Evolutionary conservation across 2,797 vertebrate species (phyloP).

Genomic region (Gymnopithys bicolor): DNA sequence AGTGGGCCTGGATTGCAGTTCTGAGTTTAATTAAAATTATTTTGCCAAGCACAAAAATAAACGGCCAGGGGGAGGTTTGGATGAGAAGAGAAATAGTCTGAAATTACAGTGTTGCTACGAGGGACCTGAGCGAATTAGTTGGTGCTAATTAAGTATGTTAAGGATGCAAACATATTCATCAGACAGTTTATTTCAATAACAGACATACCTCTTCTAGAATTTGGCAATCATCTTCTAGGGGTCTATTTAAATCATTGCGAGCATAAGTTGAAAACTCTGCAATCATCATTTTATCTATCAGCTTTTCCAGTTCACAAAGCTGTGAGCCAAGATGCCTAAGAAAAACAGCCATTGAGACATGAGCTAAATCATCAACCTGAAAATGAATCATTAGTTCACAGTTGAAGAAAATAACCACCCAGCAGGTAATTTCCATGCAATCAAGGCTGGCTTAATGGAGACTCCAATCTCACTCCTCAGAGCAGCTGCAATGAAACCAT

Average conservation of each 20-base stretch:
- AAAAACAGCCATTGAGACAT: conserved; percentile 49
- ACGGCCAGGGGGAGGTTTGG: accelerated
- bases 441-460: neutral
- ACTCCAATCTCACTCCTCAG: neutral
- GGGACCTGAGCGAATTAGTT: neutral
- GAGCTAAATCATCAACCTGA: conserved; percentile 36
- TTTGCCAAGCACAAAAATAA: neutral
- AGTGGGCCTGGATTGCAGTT: neutral
- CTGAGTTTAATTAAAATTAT: neutral
- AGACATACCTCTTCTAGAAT: conserved; percentile 92
- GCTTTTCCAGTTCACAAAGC: conserved; percentile 97
- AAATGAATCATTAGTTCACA: conserved; percentile 31
- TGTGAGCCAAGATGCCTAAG: conserved; percentile 95
- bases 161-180: conserved; percentile 52
- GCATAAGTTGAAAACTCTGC: conserved; percentile 95
- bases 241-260: conserved; percentile 89
- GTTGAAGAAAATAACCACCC: neutral
- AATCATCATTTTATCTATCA: conserved; percentile 99
- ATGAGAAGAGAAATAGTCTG: neutral
- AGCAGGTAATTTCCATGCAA: conserved; percentile 40
- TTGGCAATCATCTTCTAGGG: conserved; percentile 89
- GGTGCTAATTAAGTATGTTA: conserved; percentile 25
- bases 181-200: conserved; percentile 49
- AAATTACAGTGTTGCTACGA: neutral
- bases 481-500: neutral